These are phyloP conservation scores for Sphaeridia pumilis DNA, from an alignment of 2,888 invertebrate genomes.

Conservation along the genomic window DNA sequence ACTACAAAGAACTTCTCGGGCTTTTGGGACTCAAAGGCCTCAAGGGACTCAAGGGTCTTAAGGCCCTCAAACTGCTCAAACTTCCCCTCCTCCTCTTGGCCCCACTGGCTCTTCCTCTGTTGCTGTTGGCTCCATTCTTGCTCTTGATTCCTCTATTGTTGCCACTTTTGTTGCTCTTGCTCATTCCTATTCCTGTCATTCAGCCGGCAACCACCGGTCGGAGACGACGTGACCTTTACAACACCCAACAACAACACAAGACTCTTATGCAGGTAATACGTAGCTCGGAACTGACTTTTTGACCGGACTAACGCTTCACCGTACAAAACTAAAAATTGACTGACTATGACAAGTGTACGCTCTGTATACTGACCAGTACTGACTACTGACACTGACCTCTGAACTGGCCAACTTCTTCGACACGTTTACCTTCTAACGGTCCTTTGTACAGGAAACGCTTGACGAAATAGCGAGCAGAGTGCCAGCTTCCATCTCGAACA, in stretches of 20 bases:
- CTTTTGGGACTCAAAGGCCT: conserved; percentile 28
- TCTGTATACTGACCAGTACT: too few species aligned
- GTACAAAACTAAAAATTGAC: too few species aligned
- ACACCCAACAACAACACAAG: conserved; percentile 12
- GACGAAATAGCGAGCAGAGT: conserved; percentile 30
- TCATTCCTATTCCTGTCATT: conserved; percentile 23
- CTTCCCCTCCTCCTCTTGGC: conserved; percentile 19
- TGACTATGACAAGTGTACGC: too few species aligned
- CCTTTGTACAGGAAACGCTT: conserved; percentile 26
- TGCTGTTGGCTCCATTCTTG: conserved; percentile 15
- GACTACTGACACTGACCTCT: background rate
- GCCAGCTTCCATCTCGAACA: conserved; percentile 22
- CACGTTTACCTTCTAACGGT: too few species aligned
- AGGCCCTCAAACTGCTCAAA: conserved; percentile 27
- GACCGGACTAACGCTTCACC: background rate
- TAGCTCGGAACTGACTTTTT: background rate
- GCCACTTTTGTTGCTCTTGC: conserved; percentile 18
- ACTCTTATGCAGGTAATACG: conserved; percentile 26
- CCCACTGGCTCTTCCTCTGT: conserved; percentile 20
- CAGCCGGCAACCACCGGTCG: conserved; percentile 9
- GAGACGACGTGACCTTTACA: conserved; percentile 10
- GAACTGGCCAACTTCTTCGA: background rate
- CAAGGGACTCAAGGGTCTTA: conserved; percentile 29
- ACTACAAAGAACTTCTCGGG: conserved; percentile 28
- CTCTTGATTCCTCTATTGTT: conserved; percentile 19